Conservation (phyloP, 2,797 vertebrate species). For the Chrosomus eos region DNA sequence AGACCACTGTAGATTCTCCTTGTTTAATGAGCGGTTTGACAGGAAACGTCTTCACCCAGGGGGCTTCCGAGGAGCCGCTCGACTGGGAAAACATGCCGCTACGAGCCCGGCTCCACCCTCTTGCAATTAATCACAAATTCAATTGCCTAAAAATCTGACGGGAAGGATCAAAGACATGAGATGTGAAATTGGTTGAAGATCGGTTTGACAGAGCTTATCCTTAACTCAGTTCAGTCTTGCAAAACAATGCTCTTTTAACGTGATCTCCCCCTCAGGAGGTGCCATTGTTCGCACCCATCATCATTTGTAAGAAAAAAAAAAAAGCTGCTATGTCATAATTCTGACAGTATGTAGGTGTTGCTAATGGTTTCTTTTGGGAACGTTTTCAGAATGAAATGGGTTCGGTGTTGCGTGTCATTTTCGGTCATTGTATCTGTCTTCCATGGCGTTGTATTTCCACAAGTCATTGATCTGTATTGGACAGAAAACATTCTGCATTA, state of each 20-base stretch:
- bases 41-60: conserved; percentile 58
- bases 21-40: conserved; percentile 63
- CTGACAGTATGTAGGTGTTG: conserved; percentile 53
- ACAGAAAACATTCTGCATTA: conserved; percentile 15
- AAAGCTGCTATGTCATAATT: conserved; percentile 55
- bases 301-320: conserved; percentile 52
- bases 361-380: conserved; percentile 55
- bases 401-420: conserved; percentile 29
- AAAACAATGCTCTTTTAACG: conserved; percentile 45
- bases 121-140: conserved; percentile 63
- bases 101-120: conserved; percentile 73
- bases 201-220: conserved; percentile 56
- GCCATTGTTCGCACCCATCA: conserved; percentile 43
- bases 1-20: conserved; percentile 45
- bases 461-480: conserved; percentile 48
- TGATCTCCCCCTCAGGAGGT: conserved; percentile 39
- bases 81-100: conserved; percentile 35
- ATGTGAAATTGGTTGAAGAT: conserved; percentile 54
- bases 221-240: conserved; percentile 44
- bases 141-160: conserved; percentile 60
- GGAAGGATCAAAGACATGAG: conserved; percentile 45
- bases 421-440: conserved; percentile 18
- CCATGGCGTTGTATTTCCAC: conserved; percentile 18
- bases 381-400: conserved; percentile 34
- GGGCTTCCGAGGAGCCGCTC: conserved; percentile 43